These are phyloP conservation scores for Halyomorpha halys DNA, from an alignment of 1,140 invertebrate species.

Conservation along the genomic window DNA sequence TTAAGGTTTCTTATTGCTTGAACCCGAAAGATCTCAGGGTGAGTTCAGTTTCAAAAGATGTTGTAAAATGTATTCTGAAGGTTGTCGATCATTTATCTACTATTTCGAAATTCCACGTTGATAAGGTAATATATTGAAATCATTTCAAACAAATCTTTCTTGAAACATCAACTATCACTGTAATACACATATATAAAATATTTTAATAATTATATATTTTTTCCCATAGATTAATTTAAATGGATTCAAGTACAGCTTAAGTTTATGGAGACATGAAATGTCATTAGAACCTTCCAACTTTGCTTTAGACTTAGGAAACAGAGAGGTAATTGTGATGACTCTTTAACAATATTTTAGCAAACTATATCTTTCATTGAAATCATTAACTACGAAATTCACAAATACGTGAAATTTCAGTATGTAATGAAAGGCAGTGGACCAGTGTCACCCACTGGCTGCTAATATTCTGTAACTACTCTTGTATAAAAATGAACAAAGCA, in stretches of 20 bases:
- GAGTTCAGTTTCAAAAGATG: conserved; percentile 56
- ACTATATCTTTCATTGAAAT: too few relatives aligned
- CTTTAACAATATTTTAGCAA: too few relatives aligned
- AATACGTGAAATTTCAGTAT: too few relatives aligned
- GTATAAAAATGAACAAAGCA: too few relatives aligned
- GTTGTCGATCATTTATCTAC: conserved; percentile 39
- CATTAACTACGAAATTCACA: too few relatives aligned
- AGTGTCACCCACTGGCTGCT: too few relatives aligned
- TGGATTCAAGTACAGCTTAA: conserved; percentile 49
- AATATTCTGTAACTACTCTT: too few relatives aligned
- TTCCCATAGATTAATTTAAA: conserved; percentile 40
- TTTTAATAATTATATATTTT: conserved; percentile 15
- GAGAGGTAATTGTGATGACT: conserved; percentile 35
- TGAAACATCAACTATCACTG: too few relatives aligned
- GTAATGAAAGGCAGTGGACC: too few relatives aligned
- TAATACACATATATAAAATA: too few relatives aligned
- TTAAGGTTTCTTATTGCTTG: conserved; percentile 71
- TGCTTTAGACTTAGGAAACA: conserved; percentile 48
- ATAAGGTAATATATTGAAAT: conserved; percentile 27
- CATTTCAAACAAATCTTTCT: too few relatives aligned
- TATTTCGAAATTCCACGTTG: conserved; percentile 36
- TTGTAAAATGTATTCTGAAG: conserved; percentile 50
- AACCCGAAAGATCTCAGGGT: conserved; percentile 52
- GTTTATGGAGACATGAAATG: conserved; percentile 66
- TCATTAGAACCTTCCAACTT: conserved; percentile 54